These are phyloP conservation scores for Diphyllodes magnificus DNA, from an alignment of 2,113 vertebrate species.

Conservation along the genomic window DNA sequence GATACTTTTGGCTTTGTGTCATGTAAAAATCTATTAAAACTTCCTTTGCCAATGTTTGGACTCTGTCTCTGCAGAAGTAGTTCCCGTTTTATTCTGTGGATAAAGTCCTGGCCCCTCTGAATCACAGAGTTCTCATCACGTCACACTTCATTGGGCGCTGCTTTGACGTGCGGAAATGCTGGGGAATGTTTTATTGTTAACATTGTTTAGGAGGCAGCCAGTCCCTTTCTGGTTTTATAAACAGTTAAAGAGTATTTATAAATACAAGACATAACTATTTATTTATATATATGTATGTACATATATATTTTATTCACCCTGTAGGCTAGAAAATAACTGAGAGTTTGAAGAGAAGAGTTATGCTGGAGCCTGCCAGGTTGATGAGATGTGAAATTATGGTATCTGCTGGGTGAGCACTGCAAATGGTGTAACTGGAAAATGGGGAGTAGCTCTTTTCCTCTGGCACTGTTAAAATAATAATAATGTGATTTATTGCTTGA, in stretches of 20 bases:
- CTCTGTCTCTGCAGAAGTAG: slow-evolving; percentile 36
- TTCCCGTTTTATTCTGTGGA: not conserved
- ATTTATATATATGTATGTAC: not conserved
- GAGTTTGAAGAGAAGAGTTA: not conserved
- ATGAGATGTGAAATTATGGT: not conserved
- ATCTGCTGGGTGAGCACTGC: not conserved
- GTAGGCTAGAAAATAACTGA: not conserved
- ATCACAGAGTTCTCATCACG: not conserved
- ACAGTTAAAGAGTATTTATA: not conserved
- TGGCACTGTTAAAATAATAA: not conserved
- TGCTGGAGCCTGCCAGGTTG: not conserved
- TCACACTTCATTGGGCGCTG: slow-evolving; percentile 20
- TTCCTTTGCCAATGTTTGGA: slow-evolving; percentile 45
- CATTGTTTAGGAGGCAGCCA: not conserved
- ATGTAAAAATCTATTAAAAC: slow-evolving; percentile 50
- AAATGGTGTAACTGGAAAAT: not conserved
- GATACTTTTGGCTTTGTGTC: slow-evolving; percentile 42
- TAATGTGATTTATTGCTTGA: not conserved
- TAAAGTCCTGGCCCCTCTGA: slow-evolving; percentile 15
- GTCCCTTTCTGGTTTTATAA: not conserved
- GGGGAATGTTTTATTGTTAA: not conserved
- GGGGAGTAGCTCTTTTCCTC: not conserved
- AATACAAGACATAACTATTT: not conserved
- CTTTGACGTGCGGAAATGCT: not conserved
- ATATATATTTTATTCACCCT: not conserved